A percentile compares a stretch with the other conserved stretches of the same genome.
phyloP scores from a whole-genome alignment of 35 echinoderm and acorn worm species.

The Hemicentrotus pulcherrimus region DNA sequence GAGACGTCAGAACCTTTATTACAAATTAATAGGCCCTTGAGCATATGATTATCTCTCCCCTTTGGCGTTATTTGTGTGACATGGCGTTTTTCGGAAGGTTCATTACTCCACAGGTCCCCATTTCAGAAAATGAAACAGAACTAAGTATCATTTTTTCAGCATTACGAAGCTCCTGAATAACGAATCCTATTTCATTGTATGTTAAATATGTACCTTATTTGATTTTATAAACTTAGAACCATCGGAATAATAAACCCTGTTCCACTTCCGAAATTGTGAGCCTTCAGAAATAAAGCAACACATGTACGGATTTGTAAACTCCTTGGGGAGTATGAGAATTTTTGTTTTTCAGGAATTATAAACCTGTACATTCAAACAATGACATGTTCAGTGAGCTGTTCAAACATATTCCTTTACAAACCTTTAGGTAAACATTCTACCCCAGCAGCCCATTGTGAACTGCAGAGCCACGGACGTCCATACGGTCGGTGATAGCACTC shows the following conservation, averaged over 20 bases:
- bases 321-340: background rate
- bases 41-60: too few relatives aligned
- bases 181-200: background rate
- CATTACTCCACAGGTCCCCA: too few relatives aligned
- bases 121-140: too few relatives aligned
- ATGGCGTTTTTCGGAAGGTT: too few relatives aligned
- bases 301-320: background rate
- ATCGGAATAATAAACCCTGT: too few relatives aligned
- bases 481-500: slow-evolving; percentile 26
- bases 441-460: slow-evolving; percentile 4
- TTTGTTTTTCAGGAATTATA: background rate
- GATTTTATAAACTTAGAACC: background rate
- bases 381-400: background rate
- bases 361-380: background rate
- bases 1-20: too few relatives aligned
- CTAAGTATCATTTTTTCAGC: too few relatives aligned
- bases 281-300: background rate
- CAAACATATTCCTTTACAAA: background rate
- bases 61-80: too few relatives aligned
- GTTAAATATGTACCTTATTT: background rate
- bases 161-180: background rate
- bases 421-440: background rate
- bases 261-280: background rate
- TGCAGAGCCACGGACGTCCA: slow-evolving; percentile 13
- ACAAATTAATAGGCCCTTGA: too few relatives aligned